phyloP scores from a whole-genome alignment of 2,797 vertebrate species.

The Cryptoblepharus egeriae region DNA sequence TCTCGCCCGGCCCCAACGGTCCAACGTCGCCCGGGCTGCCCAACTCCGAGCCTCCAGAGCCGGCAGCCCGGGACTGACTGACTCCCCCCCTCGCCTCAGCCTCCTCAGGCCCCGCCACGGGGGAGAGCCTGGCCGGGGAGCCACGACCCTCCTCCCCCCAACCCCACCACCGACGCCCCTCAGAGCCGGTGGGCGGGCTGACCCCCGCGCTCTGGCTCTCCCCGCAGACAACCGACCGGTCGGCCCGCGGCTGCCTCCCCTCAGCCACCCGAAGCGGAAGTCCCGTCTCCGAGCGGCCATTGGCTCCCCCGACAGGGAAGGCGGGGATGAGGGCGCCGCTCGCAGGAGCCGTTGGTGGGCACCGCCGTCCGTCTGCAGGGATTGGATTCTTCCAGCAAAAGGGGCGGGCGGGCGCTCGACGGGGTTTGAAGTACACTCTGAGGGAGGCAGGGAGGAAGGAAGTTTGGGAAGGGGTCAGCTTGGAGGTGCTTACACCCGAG shows the following conservation, averaged over 20 bases:
- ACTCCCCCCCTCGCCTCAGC: no score
- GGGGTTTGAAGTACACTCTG: background rate
- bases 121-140: constrained; percentile 20
- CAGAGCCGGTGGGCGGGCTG: no score
- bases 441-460: no score
- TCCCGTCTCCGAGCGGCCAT: constrained; percentile 48
- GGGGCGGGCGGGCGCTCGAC: background rate
- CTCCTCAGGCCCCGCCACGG: background rate
- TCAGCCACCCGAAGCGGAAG: constrained; percentile 82
- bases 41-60: constrained; percentile 5
- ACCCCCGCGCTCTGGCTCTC: background rate
- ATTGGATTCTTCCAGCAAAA: constrained; percentile 39
- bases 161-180: no score
- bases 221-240: constrained; percentile 61
- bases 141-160: background rate
- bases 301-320: constrained; percentile 46
- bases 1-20: no score
- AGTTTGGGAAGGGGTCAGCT: no score
- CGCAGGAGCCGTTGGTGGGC: rapidly evolving
- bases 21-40: background rate
- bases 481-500: no score
- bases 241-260: constrained; percentile 63
- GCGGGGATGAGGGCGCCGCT: constrained; percentile 62
- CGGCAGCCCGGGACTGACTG: constrained; percentile 21
- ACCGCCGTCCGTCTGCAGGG: constrained; percentile 54